Percentiles rank a stretch among this genome's conserved stretches.
phyloP scores from a whole-genome alignment of 2,113 vertebrate genomes.

The Calonectris borealis region DNA sequence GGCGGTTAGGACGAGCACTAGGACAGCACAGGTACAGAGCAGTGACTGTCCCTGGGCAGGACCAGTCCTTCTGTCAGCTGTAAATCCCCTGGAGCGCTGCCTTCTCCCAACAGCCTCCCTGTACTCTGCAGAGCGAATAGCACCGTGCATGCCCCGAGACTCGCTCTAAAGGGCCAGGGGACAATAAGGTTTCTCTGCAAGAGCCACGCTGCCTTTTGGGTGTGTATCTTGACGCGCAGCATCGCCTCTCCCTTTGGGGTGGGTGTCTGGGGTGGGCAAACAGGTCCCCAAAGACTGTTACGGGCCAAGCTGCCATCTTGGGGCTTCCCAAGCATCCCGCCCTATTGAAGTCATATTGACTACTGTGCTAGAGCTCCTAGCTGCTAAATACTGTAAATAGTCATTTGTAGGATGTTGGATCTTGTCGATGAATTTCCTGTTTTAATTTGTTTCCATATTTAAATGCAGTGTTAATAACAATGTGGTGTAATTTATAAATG shows the following conservation, averaged over 20 bases:
- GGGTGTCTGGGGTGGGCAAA: not conserved
- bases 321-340: conserved; percentile 54
- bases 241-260: not conserved
- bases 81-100: not conserved
- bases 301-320: conserved; percentile 13
- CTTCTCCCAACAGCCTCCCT: not conserved
- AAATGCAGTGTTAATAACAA: conserved; percentile 30
- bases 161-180: not conserved
- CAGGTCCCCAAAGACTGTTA: not conserved
- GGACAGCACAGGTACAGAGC: not conserved
- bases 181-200: not conserved
- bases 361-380: conserved; percentile 42
- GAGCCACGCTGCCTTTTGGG: not conserved
- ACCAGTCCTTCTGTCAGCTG: not conserved
- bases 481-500: conserved; percentile 63
- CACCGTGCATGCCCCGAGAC: not conserved
- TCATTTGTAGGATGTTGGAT: conserved; percentile 10
- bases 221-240: not conserved
- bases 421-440: not conserved
- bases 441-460: conserved; percentile 50
- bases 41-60: not conserved
- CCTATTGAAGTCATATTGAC: conserved; percentile 69
- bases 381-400: conserved; percentile 60
- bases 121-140: not conserved
- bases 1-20: not conserved